Evolutionary conservation across 2,888 invertebrate species (phyloP), one percentile per base, ranked within the genome.

Genomic region (Prosapia bicincta): DNA sequence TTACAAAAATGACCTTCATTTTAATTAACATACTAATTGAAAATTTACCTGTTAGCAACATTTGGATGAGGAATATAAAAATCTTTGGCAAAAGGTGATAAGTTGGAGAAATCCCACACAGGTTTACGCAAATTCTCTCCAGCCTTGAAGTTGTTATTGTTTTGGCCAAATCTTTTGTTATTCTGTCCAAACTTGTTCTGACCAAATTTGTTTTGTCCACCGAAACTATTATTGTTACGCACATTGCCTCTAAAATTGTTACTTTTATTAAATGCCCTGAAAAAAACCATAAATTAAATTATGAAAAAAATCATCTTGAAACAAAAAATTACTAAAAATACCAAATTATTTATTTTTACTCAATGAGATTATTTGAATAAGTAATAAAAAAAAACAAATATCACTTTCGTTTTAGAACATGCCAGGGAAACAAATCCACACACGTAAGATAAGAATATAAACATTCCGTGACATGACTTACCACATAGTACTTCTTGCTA

Each of bases 81-180:
- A 85, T 97, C 94, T 85, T 98, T 98, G 83, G 95, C 90, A 86
- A 98, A 96, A 0, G 95, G 94, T 30, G 92, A 92, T n/a, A 98
- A 86, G 38, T 90, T 88, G 23, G 90, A 88, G 81, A 91, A 88
- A 80, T 97, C 96, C 97, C 97, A 98, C 79, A 92, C 90, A 6
- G 97, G 94, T 83, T 94, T 95, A 1, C 94, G 88, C 23, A 97
- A 86, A 76, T 89, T 90, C 30, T 92, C 92, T 13, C 96, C 96
- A 5, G 93, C 92, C 78, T 91, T 90, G 71, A 54, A 69, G 66
- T 69, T 69, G 65, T 23, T 23, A 32, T 20, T 23, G 25, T 43
- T 43, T 9, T 54, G 43, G 3, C 71, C 71, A 71, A 32, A 32
- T 24, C 26, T 71, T 1, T 26, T 26, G 26, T 26, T n/a, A n/a